Percentiles rank a stretch among this genome's conserved stretches.
These are phyloP conservation scores for Hippocampus zosterae DNA, from an alignment of 2,113 vertebrate genomes.

Conservation along the genomic window DNA sequence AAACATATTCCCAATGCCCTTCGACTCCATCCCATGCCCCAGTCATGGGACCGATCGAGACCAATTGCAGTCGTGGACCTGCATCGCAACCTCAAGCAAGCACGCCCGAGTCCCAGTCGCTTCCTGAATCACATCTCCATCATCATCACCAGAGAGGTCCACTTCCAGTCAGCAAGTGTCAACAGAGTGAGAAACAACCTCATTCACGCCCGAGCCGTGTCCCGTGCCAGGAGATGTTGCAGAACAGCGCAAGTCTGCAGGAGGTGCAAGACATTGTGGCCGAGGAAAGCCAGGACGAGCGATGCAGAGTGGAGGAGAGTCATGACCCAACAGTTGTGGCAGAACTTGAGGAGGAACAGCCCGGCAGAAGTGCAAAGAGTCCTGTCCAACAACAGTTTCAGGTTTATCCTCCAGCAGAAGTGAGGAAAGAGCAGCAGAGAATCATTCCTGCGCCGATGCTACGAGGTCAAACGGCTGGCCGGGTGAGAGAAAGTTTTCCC, in stretches of 20 bases:
- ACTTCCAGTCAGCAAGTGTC: constrained; percentile 68
- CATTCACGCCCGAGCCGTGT: constrained; percentile 8
- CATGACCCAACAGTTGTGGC: constrained; percentile 61
- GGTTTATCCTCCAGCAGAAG: constrained; percentile 25
- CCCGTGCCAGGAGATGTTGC: constrained; percentile 33
- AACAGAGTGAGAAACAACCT: constrained; percentile 18
- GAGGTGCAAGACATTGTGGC: constrained; percentile 37
- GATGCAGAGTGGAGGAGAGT: constrained; percentile 25
- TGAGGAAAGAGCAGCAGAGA: constrained; percentile 37
- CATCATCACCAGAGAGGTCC: constrained; percentile 61
- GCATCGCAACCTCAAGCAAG: constrained; percentile 63
- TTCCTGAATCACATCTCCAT: constrained; percentile 63
- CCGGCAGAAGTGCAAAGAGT: constrained; percentile 29
- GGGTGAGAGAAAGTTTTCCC: constrained; percentile 42
- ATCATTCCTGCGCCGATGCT: constrained; percentile 21
- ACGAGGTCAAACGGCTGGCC: constrained; percentile 36
- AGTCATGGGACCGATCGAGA: constrained; percentile 23
- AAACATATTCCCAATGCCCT: constrained; percentile 43
- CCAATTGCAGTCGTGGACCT: constrained; percentile 39
- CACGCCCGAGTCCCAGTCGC: constrained; percentile 73
- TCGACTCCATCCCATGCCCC: constrained; percentile 37
- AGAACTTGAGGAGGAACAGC: constrained; percentile 56
- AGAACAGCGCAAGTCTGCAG: constrained; percentile 48
- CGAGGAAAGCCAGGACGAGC: constrained; percentile 42
- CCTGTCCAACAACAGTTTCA: constrained; percentile 49